Base-by-base conservation (phyloP, 2,888 invertebrate species). In the Chloroclystis v-ata region DNA sequence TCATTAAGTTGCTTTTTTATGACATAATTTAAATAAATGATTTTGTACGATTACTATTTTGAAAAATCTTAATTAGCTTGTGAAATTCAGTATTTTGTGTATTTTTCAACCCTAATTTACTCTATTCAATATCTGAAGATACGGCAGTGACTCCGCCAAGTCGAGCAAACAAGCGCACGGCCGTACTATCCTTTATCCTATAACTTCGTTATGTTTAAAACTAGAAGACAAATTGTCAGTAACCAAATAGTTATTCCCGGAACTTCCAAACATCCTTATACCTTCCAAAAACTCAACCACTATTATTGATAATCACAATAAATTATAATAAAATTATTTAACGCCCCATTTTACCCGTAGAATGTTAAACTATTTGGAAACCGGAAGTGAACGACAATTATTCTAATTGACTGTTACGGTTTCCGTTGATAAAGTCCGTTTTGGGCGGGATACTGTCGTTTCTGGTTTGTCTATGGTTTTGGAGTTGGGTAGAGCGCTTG, bases 381-480 rank as follows among this genome's bases (percentile, higher is more conserved):
- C 58, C 55, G 70, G 72, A 71, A 69, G 57, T 61, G 47, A 39
- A 33, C 60, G 57, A 59, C 58, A 69, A 65, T 71, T 69, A 69
- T 61, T 63, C 59, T 69, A 71, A 71, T 71, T 71, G 67, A 65
- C 63, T 61, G 30, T 67, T 63, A 71, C 63, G 61, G 69, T 59
- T 65, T 67, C 70, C 65, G 64, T 52, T 38, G 54, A 61, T 63
- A 63, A 53, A 51, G 54, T 49, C 54, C 54, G 54, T 52, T 49
- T 56, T 44, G 35, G 43, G 28, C 32, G 29, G 16, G 26, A 11
- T 13, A 46, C 13, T 47, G 39, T 32, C 49, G 25, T 38, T 28
- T 38, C 37, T 11, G 30, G 35, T 43, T 42, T 41, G 37, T 43
- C 32, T 47, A 43, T 37, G 28, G 30, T 1, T 24, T 45, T 24